Evolutionary conservation across 2,113 vertebrate species (phyloP).

Genomic region (Ochotona princeps): DNA sequence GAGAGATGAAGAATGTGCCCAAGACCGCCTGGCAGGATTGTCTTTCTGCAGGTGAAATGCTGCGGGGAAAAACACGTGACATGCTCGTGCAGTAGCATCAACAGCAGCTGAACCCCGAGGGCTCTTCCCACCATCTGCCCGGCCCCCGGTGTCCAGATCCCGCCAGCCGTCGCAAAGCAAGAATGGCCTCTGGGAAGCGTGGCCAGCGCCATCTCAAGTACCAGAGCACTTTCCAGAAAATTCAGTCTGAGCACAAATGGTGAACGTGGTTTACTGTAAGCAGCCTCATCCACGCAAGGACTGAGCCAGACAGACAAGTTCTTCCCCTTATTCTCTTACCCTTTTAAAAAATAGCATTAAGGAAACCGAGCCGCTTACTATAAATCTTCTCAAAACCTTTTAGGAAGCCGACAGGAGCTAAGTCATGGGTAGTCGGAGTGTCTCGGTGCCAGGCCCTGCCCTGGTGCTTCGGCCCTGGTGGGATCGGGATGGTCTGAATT

Average conservation of each 20-base stretch:
- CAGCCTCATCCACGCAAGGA: neutral
- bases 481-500: neutral
- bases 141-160: neutral
- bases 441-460: neutral
- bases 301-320: neutral
- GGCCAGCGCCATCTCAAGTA: neutral
- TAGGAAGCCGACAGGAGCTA: neutral
- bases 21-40: neutral
- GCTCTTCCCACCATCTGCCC: too few relatives aligned
- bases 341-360: neutral
- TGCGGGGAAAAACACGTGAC: neutral
- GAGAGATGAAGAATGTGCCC: neutral
- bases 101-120: neutral
- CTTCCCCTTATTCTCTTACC: neutral
- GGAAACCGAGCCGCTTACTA: neutral
- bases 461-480: neutral
- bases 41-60: neutral
- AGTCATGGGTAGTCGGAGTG: neutral
- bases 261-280: neutral
- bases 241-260: neutral
- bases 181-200: neutral
- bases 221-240: neutral
- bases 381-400: constrained; percentile 25
- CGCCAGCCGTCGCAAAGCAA: neutral
- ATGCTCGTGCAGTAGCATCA: neutral